Evolutionary conservation across 2,113 vertebrate genomes (phyloP).

Genomic region (Otolemur garnettii): DNA sequence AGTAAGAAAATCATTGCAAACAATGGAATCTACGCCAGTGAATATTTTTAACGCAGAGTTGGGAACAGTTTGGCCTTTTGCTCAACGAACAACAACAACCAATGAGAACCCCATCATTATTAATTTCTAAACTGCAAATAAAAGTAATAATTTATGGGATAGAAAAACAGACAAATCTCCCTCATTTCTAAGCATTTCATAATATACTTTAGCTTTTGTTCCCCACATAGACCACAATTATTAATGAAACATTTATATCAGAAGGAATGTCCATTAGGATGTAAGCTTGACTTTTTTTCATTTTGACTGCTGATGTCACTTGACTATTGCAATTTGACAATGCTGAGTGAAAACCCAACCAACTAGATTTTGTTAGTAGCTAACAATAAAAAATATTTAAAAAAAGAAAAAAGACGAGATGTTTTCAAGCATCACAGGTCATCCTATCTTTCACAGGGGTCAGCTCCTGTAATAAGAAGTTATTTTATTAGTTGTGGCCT

Average conservation of each 20-base stretch:
- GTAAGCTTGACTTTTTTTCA: background rate
- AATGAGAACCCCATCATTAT: background rate
- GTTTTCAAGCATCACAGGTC: background rate
- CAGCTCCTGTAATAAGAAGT: slow-evolving; percentile 35
- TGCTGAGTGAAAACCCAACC: background rate
- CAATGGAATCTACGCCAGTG: background rate
- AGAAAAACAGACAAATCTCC: background rate
- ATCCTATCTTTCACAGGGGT: background rate
- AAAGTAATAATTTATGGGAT: background rate
- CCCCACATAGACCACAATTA: background rate
- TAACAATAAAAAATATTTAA: background rate
- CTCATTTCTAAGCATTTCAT: background rate
- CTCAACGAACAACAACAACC: background rate
- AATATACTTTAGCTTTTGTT: background rate
- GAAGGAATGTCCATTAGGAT: background rate
- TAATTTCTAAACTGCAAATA: background rate
- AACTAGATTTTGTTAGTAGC: background rate
- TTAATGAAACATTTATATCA: background rate
- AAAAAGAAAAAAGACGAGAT: background rate
- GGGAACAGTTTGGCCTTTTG: background rate
- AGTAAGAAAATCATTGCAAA: background rate
- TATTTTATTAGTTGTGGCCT: slow-evolving; percentile 54
- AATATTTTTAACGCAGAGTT: background rate
- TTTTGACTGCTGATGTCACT: background rate
- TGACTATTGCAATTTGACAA: background rate